phyloP scores from a whole-genome alignment of 2,888 invertebrate species.

The Apotomis betuletana region DNA sequence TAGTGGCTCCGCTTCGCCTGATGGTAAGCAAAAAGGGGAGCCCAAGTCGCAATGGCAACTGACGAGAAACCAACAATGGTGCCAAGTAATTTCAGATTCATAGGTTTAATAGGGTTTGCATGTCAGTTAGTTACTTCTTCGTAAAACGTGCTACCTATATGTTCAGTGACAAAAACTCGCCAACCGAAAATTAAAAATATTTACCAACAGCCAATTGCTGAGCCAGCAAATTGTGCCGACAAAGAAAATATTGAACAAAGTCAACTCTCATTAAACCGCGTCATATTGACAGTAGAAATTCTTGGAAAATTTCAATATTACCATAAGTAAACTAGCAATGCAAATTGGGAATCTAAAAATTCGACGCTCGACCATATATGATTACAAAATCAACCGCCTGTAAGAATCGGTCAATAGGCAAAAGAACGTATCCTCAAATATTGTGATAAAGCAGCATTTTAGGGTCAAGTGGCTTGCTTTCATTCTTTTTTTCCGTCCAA shows the following conservation, averaged over 20 bases:
- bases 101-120: too few species aligned
- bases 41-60: too few species aligned
- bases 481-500: conserved; percentile 35
- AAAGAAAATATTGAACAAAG: neutral
- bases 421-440: conserved; percentile 37
- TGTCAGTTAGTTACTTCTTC: too few species aligned
- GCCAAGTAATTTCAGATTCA: too few species aligned
- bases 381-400: conserved; percentile 39
- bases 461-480: conserved; percentile 42
- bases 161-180: too few species aligned
- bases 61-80: too few species aligned
- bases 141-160: too few species aligned
- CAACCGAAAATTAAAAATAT: too few species aligned
- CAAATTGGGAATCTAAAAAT: conserved; percentile 29
- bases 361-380: conserved; percentile 31
- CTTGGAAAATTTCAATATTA: conserved; percentile 22
- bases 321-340: conserved; percentile 28
- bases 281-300: neutral
- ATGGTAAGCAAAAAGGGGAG: too few species aligned
- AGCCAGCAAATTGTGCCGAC: neutral
- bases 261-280: too few species aligned
- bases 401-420: conserved; percentile 34
- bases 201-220: neutral
- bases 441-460: conserved; percentile 35
- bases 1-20: too few species aligned